phyloP scores from a whole-genome alignment of 37 sponge, comb jelly and placozoan species.

The Crambe crambe region DNA sequence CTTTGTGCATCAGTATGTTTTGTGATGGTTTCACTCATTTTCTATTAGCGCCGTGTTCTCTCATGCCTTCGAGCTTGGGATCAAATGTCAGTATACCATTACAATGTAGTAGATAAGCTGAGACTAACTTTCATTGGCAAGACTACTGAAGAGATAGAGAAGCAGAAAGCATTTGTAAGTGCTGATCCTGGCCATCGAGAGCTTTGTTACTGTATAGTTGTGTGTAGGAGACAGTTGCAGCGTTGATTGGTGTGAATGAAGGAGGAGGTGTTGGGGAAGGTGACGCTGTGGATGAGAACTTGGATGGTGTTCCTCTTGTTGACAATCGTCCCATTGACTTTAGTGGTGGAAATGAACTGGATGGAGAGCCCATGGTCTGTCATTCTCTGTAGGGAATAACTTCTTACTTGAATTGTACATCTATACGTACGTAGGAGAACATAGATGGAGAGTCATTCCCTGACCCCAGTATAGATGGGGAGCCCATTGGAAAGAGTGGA shows the following conservation, averaged over 20 bases:
- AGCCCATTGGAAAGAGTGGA: slow-evolving; percentile 5
- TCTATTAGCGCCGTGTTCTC: slow-evolving; percentile 70
- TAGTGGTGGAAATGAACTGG: slow-evolving; percentile 41
- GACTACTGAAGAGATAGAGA: slow-evolving; percentile 74
- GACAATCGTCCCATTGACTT: slow-evolving; percentile 70
- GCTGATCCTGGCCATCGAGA: neutral
- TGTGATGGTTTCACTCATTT: neutral
- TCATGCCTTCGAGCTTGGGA: slow-evolving; percentile 77
- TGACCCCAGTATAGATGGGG: slow-evolving; percentile 55
- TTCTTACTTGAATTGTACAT: neutral
- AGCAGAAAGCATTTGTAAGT: slow-evolving; percentile 84
- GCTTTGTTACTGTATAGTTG: neutral
- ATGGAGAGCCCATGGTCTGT: slow-evolving; percentile 44
- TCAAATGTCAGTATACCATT: slow-evolving; percentile 80
- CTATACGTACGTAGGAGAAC: slow-evolving; percentile 11
- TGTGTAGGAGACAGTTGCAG: slow-evolving; percentile 73
- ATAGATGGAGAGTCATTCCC: slow-evolving; percentile 64
- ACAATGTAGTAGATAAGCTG: slow-evolving; percentile 76
- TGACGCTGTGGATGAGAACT: neutral
- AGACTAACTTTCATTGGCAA: slow-evolving; percentile 80
- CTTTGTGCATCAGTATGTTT: neutral
- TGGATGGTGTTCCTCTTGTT: slow-evolving; percentile 74
- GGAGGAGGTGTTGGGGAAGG: neutral
- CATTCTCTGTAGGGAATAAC: neutral
- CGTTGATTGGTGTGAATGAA: slow-evolving; percentile 37